These are phyloP conservation scores for Drosophila truncata DNA, from an alignment of 1,140 invertebrate species.

Conservation along the genomic window DNA sequence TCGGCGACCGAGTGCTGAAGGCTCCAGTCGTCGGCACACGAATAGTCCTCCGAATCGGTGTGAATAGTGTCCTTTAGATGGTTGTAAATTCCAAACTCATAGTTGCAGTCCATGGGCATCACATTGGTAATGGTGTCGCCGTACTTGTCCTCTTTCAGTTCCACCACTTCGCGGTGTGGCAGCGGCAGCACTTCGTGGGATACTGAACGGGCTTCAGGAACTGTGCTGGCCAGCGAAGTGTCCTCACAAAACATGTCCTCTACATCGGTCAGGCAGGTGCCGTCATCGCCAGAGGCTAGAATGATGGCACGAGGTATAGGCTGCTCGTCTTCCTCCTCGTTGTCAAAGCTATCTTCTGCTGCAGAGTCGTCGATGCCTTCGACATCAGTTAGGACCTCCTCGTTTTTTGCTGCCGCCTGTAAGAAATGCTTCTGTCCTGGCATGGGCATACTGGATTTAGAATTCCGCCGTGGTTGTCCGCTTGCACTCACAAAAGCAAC, in stretches of 20 bases:
- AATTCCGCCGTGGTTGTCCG: conserved; percentile 59
- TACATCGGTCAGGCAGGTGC: conserved; percentile 78
- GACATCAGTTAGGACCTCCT: conserved; percentile 85
- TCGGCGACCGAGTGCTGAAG: conserved; percentile 53
- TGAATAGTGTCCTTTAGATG: conserved; percentile 73
- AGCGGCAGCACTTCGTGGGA: conserved; percentile 75
- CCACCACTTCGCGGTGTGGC: conserved; percentile 85
- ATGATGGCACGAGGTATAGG: conserved; percentile 79
- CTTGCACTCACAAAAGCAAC: conserved; percentile 70
- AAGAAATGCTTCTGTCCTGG: conserved; percentile 47
- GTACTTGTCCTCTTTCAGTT: conserved; percentile 85
- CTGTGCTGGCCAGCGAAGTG: conserved; percentile 21
- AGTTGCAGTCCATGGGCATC: conserved; percentile 85
- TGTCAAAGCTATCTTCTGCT: conserved; percentile 82
- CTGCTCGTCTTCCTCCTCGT: conserved; percentile 69
- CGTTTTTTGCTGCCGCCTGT: conserved; percentile 39
- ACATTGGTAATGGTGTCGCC: conserved; percentile 85
- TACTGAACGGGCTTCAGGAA: conserved; percentile 61
- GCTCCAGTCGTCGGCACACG: conserved; percentile 83
- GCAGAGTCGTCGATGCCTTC: conserved; percentile 86
- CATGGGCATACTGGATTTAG: conserved; percentile 45
- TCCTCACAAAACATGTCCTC: conserved; percentile 85
- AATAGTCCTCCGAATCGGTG: conserved; percentile 86
- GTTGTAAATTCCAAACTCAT: conserved; percentile 78
- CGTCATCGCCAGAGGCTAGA: conserved; percentile 67